Evolutionary conservation across 2,888 invertebrate genomes (phyloP).

Genomic region (Athrips mouffetella): DNA sequence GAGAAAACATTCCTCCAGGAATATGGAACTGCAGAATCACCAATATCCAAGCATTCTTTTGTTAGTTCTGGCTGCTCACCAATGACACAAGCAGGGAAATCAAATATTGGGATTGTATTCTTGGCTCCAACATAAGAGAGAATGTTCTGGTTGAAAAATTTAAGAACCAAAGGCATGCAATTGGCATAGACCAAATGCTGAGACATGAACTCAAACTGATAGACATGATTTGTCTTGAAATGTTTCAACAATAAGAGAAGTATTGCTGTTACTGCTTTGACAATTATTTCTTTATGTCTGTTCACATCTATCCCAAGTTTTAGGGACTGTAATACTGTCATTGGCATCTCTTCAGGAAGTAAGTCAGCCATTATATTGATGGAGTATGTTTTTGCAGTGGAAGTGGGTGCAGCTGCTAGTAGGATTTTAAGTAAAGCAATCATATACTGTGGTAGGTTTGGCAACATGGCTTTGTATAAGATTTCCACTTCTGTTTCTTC

Average conservation of each 20-base stretch:
- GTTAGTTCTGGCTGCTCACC: conserved; percentile 96
- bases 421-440: conserved; percentile 97
- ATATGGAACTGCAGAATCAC: conserved; percentile 87
- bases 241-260: conserved; percentile 95
- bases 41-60: conserved; percentile 92
- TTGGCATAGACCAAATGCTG: conserved; percentile 99
- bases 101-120: conserved; percentile 94
- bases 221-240: conserved; percentile 97
- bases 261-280: conserved; percentile 96
- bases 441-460: conserved; percentile 98
- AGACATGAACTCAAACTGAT: conserved; percentile 99
- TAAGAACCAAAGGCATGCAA: conserved; percentile 97
- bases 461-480: conserved; percentile 95
- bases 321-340: conserved; percentile 95
- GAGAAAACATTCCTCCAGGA: conserved; percentile 99
- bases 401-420: conserved; percentile 98
- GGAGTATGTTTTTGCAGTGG: conserved; percentile 97
- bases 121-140: conserved; percentile 96
- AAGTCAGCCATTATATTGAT: conserved; percentile 99
- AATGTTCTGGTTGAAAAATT: conserved; percentile 99
- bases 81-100: conserved; percentile 97
- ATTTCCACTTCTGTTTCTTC: conserved; percentile 91
- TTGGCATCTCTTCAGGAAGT: conserved; percentile 97
- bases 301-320: conserved; percentile 98
- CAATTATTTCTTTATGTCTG: conserved; percentile 98